These are phyloP conservation scores for Brachypterus glaber DNA, from an alignment of 2,888 invertebrate species.

Conservation along the genomic window DNA sequence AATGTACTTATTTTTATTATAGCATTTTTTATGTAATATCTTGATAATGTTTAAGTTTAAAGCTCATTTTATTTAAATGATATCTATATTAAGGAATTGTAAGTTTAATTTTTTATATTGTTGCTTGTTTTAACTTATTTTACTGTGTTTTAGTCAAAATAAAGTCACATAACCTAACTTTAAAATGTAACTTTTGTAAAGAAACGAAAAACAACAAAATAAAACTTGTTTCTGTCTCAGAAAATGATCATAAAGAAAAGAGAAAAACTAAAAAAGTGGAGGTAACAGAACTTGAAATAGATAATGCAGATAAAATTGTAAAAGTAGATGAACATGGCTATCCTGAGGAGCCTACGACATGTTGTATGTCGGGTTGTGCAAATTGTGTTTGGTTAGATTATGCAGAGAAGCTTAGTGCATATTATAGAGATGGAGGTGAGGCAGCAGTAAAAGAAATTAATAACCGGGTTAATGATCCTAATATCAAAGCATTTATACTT, in stretches of 20 bases:
- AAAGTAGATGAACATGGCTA: slow-evolving; percentile 3
- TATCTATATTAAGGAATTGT: too few relatives aligned
- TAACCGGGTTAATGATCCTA: slow-evolving; percentile 67
- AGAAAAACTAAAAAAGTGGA: not conserved
- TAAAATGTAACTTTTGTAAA: too few relatives aligned
- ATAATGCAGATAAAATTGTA: too few relatives aligned
- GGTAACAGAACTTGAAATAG: not conserved
- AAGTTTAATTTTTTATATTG: too few relatives aligned
- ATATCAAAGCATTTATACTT: slow-evolving; percentile 70
- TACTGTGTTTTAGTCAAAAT: too few relatives aligned
- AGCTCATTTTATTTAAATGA: too few relatives aligned
- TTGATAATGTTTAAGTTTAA: too few relatives aligned
- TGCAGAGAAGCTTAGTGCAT: slow-evolving; percentile 62
- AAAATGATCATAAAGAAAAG: not conserved
- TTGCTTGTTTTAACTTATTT: too few relatives aligned
- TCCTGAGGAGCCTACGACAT: slow-evolving; percentile 69
- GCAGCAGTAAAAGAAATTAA: slow-evolving; percentile 61
- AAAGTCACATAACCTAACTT: not conserved
- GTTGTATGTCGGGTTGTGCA: slow-evolving; percentile 86
- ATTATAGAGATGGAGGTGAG: slow-evolving; percentile 54
- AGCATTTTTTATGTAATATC: too few relatives aligned
- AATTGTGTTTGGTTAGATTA: slow-evolving; percentile 92
- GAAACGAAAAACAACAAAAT: not conserved
- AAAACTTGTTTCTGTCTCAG: not conserved
- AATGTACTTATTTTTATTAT: too few relatives aligned